Conservation (phyloP, 1,140 invertebrate species). For the Archegozetes longisetosus region DNA sequence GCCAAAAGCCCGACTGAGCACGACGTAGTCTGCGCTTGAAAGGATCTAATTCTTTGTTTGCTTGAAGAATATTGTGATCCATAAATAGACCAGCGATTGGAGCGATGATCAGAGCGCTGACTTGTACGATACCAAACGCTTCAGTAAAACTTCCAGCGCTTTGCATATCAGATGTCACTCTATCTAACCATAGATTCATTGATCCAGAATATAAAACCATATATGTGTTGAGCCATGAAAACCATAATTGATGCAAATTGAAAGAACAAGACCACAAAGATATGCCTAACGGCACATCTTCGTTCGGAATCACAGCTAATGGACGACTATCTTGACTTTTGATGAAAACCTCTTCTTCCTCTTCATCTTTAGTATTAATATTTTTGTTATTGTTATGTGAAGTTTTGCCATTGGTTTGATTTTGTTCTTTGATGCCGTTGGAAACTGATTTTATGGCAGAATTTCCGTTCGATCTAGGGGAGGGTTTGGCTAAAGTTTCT, state of each 20-base stretch:
- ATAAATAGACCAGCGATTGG: slow-evolving; percentile 20
- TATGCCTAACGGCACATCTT: slow-evolving; percentile 9
- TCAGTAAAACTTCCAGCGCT: slow-evolving; percentile 15
- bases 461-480: background rate
- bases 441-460: background rate
- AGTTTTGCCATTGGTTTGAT: background rate
- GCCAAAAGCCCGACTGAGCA: slow-evolving; percentile 19
- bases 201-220: slow-evolving; percentile 22
- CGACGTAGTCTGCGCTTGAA: slow-evolving; percentile 15
- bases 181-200: slow-evolving; percentile 18
- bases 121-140: slow-evolving; percentile 19
- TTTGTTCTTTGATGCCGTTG: background rate
- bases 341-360: background rate
- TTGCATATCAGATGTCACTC: slow-evolving; percentile 10
- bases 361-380: background rate
- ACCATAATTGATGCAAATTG: slow-evolving; percentile 21
- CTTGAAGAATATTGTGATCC: slow-evolving; percentile 18
- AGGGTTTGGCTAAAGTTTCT: background rate
- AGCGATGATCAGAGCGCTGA: slow-evolving; percentile 18
- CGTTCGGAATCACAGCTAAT: background rate
- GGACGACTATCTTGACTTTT: background rate
- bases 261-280: slow-evolving; percentile 17
- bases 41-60: slow-evolving; percentile 12
- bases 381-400: background rate
- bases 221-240: slow-evolving; percentile 22